phyloP scores from a whole-genome alignment of 2,888 invertebrate species.

The Cephus rjabovi region DNA sequence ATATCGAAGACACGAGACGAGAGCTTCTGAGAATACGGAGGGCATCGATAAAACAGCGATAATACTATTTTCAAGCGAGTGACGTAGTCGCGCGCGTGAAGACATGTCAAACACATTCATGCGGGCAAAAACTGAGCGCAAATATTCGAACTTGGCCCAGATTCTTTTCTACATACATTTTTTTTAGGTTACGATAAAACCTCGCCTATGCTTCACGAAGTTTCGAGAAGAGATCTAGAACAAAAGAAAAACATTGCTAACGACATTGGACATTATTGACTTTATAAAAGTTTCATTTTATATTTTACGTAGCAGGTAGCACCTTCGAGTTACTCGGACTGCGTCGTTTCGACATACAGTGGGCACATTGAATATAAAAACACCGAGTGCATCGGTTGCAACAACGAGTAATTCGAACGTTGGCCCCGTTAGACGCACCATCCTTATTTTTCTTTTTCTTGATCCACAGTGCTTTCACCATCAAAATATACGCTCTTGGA shows the following conservation, averaged over 20 bases:
- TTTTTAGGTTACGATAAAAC: not conserved
- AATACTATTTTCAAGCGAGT: not conserved
- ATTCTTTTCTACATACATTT: not conserved
- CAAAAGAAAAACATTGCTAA: not conserved
- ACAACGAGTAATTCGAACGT: constrained; percentile 5
- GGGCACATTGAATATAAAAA: not conserved
- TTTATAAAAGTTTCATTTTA: not conserved
- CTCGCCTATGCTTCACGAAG: not conserved
- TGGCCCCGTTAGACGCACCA: not conserved
- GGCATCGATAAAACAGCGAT: not conserved
- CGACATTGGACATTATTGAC: not conserved
- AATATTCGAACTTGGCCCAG: not conserved
- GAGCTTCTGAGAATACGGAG: not conserved
- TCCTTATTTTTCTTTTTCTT: constrained; percentile 2
- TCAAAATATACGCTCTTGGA: constrained; percentile 2
- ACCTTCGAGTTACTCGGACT: not conserved
- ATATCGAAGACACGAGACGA: not conserved
- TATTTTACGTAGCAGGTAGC: not conserved
- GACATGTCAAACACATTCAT: not conserved
- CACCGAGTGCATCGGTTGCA: constrained; percentile 1
- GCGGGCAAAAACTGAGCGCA: not conserved
- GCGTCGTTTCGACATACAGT: not conserved
- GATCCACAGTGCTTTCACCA: constrained; percentile 4
- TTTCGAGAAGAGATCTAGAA: not conserved
- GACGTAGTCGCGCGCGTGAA: not conserved